phyloP scores from a whole-genome alignment of 2,113 vertebrate species.

The Odobenus rosmarus region DNA sequence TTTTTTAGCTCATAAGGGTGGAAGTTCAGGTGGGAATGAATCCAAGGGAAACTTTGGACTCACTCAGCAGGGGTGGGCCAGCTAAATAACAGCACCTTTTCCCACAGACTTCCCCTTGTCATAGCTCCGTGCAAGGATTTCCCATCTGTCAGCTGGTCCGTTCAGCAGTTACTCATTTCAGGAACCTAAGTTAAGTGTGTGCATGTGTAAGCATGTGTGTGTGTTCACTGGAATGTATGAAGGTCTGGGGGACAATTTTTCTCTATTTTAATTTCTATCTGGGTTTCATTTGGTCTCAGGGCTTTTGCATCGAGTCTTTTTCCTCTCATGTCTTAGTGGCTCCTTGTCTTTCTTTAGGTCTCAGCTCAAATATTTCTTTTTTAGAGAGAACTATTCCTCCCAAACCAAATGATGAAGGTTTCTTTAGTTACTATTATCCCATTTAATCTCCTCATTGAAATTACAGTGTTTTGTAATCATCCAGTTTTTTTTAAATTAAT shows the following conservation, averaged over 20 bases:
- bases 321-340: neutral
- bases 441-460: neutral
- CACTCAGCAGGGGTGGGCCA: constrained; percentile 84
- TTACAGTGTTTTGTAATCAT: neutral
- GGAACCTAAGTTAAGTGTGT: constrained; percentile 73
- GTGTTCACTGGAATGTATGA: neutral
- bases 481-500: neutral
- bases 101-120: constrained; percentile 84
- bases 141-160: constrained; percentile 82
- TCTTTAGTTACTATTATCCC: neutral
- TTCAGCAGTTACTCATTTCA: constrained; percentile 81
- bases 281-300: neutral
- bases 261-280: neutral
- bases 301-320: neutral
- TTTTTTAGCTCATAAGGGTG: constrained; percentile 82
- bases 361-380: neutral
- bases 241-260: neutral
- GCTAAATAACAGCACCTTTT: constrained; percentile 80
- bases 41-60: constrained; percentile 88
- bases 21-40: constrained; percentile 86
- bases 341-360: neutral
- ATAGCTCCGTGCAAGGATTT: constrained; percentile 82
- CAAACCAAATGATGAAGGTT: neutral
- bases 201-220: neutral
- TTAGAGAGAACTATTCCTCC: neutral